Evolutionary conservation across 2,797 vertebrate genomes (phyloP), one percentile per base, ranked within the genome.

Genomic region (Geotrypetes seraphini): DNA sequence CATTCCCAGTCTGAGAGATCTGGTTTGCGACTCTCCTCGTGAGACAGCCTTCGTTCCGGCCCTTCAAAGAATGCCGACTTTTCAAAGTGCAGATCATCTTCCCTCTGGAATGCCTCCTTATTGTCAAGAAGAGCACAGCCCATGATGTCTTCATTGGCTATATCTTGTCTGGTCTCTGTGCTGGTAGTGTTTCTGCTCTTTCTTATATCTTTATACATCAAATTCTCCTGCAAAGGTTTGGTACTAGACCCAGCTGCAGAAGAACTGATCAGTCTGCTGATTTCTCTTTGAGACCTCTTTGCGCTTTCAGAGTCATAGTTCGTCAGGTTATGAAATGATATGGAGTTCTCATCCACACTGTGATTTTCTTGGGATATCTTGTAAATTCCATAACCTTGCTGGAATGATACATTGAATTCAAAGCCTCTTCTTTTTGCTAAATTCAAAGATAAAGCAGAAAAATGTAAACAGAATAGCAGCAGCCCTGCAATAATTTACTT

Each of bases 1-100:
- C 96, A 99, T 29, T 99, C 96, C 96, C 95, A 98, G 46, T 96
- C 96, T 0, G 79, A 78, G 55, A 92, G 81, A 22, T 95, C 83
- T 1, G 89, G 90, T 22, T 84, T 81, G 6, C 52, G 85, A 52
- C 79, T 74, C 29, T 90, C 89, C 48, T 91, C 82, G 0, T 89
- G 90, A 3, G 85, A 87, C 38, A 95, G 33, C 38, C 90, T 83
- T 73, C 92, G 83, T 43, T 92, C 90, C 0, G 84, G 44, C 1
- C 72, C 86, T 12, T 89, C 89, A 7, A 84, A 84, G 48, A 80
- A 60, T 0, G 71, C 69, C 0, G 71, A 52, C 0, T 75, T 65
- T 28, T 83, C 80, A 57, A 63, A 28, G 45, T 50, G 17, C 30
- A 58, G 31, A 25, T 5, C 22, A 16, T 85, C 79, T 26, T 79